Evolutionary conservation across 2,888 invertebrate species (phyloP).

Genomic region (Adelphocoris suturalis): DNA sequence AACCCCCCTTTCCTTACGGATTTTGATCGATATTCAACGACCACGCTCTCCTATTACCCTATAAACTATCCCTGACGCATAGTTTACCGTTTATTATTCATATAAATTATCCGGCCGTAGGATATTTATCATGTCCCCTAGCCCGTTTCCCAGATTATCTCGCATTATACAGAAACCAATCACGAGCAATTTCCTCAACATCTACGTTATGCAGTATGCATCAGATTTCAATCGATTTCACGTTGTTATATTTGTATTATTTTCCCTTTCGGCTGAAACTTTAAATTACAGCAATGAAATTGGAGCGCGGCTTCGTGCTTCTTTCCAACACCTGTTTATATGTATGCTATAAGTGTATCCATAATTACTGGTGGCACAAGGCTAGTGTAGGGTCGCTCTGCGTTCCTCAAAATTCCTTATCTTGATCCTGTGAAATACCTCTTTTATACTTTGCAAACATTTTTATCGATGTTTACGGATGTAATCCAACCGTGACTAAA

Average conservation of each 20-base stretch:
- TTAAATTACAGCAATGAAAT: too few species aligned
- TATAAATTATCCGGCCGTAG: slow-evolving; percentile 43
- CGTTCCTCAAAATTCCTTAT: too few species aligned
- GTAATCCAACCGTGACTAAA: too few species aligned
- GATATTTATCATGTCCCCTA: slow-evolving; percentile 31
- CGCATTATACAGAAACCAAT: slow-evolving; percentile 25
- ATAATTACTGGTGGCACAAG: too few species aligned
- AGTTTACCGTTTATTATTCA: slow-evolving; percentile 54
- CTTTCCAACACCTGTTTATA: too few species aligned
- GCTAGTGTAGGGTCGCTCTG: too few species aligned
- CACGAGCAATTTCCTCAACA: slow-evolving; percentile 25
- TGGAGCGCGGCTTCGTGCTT: too few species aligned
- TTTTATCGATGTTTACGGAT: too few species aligned
- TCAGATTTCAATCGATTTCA: slow-evolving; percentile 5
- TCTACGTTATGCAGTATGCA: neutral
- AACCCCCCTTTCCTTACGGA: neutral
- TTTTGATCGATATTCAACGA: slow-evolving; percentile 51
- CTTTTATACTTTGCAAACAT: too few species aligned
- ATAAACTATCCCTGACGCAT: slow-evolving; percentile 54
- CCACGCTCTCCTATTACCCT: slow-evolving; percentile 36
- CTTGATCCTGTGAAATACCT: too few species aligned
- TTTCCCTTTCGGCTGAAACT: too few species aligned
- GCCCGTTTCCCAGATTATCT: neutral
- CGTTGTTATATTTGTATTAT: neutral
- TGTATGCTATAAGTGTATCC: too few species aligned